Percentiles rank a stretch among this genome's conserved stretches.
These are phyloP conservation scores for Amiota mariae DNA, from an alignment of 2,888 invertebrate species.

Conservation along the genomic window DNA sequence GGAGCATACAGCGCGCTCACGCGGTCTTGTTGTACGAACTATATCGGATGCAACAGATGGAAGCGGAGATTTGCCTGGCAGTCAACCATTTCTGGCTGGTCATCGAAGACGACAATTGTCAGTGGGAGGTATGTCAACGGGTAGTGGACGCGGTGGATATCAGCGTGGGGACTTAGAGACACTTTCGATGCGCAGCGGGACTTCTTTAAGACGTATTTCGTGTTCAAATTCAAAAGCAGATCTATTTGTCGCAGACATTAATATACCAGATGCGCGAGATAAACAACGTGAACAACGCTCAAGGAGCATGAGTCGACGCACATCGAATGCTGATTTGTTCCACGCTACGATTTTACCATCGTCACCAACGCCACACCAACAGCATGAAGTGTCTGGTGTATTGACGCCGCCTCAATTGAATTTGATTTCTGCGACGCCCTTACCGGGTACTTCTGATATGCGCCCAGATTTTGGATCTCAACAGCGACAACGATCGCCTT, in stretches of 20 bases:
- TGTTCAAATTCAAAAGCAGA: constrained; percentile 70
- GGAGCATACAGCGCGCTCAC: constrained; percentile 64
- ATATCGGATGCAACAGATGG: constrained; percentile 69
- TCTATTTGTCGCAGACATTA: constrained; percentile 71
- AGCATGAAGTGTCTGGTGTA: constrained; percentile 43
- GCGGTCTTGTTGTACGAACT: constrained; percentile 70
- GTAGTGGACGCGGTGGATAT: constrained; percentile 59
- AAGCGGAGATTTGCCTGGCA: constrained; percentile 42
- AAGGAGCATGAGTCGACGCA: constrained; percentile 64
- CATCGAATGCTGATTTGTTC: constrained; percentile 66
- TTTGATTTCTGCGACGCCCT: constrained; percentile 67
- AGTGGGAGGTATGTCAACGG: constrained; percentile 64
- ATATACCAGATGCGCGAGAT: constrained; percentile 55
- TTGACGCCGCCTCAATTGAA: constrained; percentile 57
- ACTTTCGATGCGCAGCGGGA: constrained; percentile 69
- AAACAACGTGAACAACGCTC: constrained; percentile 57
- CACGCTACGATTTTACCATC: constrained; percentile 54
- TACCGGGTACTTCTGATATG: constrained; percentile 45
- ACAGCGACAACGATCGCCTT: constrained; percentile 53
- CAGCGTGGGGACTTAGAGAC: constrained; percentile 61
- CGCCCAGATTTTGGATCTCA: constrained; percentile 56
- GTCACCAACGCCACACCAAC: constrained; percentile 36
- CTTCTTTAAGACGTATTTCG: constrained; percentile 69
- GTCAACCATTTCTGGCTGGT: constrained; percentile 51
- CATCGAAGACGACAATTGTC: constrained; percentile 64